Conservation (phyloP, 2,888 invertebrate species). For the Ennomos fuscantarius region DNA sequence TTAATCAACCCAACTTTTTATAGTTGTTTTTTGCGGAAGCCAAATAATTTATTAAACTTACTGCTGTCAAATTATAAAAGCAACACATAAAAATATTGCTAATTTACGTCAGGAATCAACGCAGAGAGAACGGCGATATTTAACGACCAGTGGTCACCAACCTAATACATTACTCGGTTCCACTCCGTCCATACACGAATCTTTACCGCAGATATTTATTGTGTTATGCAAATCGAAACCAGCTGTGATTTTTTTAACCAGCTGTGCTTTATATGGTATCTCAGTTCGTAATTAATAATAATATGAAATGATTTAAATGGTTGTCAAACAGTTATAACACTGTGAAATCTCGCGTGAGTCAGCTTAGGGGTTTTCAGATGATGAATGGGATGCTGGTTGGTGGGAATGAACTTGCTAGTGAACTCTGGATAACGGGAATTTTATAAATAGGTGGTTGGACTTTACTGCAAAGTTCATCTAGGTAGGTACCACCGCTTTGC, state of each 20-base stretch:
- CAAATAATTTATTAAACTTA: conserved; percentile 7
- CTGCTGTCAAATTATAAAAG: conserved; percentile 15
- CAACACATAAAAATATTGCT: conserved; percentile 11
- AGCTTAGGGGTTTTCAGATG: conserved; percentile 19
- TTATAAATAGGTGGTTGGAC: too few species aligned
- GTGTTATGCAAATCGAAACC: conserved; percentile 27
- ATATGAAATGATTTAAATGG: conserved; percentile 28
- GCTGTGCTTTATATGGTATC: conserved; percentile 23
- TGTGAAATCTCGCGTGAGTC: conserved; percentile 23
- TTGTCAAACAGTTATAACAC: conserved; percentile 26
- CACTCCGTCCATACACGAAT: conserved; percentile 7
- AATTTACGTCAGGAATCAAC: conserved; percentile 4
- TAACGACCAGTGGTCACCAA: conserved; percentile 13
- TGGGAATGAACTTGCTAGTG: conserved; percentile 17
- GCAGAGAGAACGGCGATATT: conserved; percentile 6
- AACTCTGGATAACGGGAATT: conserved; percentile 13
- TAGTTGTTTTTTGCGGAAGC: neutral
- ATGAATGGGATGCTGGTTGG: conserved; percentile 9
- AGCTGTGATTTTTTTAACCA: conserved; percentile 22
- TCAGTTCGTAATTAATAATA: conserved; percentile 29
- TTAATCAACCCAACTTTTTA: neutral
- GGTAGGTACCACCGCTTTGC: too few species aligned
- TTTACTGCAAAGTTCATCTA: too few species aligned
- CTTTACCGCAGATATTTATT: conserved; percentile 25
- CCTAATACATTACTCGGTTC: conserved; percentile 7